phyloP scores from a whole-genome alignment of 2,113 vertebrate species.

The Condylura cristata region DNA sequence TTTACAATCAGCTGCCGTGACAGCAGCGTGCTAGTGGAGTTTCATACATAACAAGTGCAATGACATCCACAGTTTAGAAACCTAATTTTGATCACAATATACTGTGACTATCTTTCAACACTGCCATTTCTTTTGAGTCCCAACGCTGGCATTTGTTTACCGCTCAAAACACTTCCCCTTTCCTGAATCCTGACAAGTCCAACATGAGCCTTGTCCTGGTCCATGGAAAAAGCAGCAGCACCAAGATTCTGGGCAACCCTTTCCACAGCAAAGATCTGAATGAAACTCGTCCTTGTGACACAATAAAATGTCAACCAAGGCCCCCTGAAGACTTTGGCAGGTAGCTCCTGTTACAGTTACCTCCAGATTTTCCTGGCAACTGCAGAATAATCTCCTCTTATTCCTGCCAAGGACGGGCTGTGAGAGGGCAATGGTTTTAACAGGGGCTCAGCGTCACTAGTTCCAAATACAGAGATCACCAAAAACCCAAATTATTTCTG shows the following conservation, averaged over 20 bases:
- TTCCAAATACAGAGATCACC: slow-evolving; percentile 18
- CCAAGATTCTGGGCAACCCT: background rate
- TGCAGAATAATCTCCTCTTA: background rate
- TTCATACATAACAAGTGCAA: background rate
- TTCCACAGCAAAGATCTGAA: background rate
- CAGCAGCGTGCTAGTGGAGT: background rate
- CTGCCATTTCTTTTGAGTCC: background rate
- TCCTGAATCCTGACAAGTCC: background rate
- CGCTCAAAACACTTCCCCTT: background rate
- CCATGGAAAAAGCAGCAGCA: background rate
- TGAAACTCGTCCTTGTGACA: background rate
- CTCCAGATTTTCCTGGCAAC: background rate
- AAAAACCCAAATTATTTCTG: background rate
- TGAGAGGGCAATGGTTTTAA: background rate
- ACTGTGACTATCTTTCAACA: background rate
- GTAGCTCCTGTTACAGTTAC: background rate
- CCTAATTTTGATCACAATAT: background rate
- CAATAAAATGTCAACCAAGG: background rate
- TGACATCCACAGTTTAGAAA: background rate
- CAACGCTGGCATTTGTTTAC: background rate
- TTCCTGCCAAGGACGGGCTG: background rate
- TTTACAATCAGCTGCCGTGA: background rate
- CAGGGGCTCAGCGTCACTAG: background rate
- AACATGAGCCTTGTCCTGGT: background rate
- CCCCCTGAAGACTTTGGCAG: background rate